Percentiles rank a stretch among this genome's conserved stretches.
Conservation (phyloP, 2,797 vertebrate genomes). For the Acrocephalus scirpaceus region DNA sequence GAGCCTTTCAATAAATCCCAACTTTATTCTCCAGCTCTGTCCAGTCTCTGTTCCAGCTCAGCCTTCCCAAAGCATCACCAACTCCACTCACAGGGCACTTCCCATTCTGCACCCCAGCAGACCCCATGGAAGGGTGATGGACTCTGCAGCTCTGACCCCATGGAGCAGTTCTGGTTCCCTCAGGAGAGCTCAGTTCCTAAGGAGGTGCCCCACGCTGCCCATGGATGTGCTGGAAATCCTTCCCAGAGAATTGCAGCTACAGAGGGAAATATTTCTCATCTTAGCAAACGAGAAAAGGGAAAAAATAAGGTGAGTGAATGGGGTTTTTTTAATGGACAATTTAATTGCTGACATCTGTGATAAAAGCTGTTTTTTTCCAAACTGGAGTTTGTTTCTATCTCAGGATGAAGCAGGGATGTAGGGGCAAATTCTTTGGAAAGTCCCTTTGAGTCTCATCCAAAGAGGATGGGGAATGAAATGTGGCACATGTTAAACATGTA, state of each 20-base stretch:
- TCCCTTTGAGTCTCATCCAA: constrained; percentile 58
- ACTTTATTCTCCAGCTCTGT: too few relatives aligned
- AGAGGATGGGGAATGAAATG: constrained; percentile 61
- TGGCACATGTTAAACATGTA: constrained; percentile 63
- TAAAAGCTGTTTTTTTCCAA: constrained; percentile 6
- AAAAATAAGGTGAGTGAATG: constrained; percentile 51
- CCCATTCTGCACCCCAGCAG: background rate
- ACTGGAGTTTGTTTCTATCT: constrained; percentile 46
- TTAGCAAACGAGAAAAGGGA: background rate
- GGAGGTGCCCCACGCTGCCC: background rate
- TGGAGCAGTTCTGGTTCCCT: background rate
- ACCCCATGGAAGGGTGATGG: fast-evolving
- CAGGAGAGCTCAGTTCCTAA: fast-evolving
- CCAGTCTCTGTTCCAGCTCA: too few relatives aligned
- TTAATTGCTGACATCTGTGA: constrained; percentile 69
- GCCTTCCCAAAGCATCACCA: background rate
- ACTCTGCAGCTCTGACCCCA: background rate
- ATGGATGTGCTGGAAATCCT: background rate
- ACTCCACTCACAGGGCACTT: fast-evolving
- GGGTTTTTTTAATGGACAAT: background rate
- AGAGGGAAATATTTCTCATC: background rate
- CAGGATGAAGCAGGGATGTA: constrained; percentile 37
- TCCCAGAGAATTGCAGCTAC: background rate
- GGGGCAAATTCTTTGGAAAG: constrained; percentile 56
- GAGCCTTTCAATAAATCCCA: too few relatives aligned